Conservation (phyloP, 2,797 vertebrate species). For the Loris lydekkerianus region DNA sequence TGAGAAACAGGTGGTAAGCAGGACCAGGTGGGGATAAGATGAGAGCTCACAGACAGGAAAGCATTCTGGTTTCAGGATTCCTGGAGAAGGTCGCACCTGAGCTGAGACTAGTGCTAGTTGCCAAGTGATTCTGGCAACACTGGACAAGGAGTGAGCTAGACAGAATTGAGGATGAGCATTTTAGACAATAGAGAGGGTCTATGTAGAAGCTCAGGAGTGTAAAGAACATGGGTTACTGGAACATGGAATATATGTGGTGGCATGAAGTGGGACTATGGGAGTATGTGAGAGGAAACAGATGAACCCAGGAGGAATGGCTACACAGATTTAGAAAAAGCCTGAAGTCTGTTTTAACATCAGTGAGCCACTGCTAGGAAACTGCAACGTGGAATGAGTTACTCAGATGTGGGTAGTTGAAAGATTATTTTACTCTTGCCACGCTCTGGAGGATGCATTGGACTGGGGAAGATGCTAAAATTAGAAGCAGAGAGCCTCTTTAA, state of each 20-base stretch:
- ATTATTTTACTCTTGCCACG: not conserved
- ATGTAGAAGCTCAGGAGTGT: not conserved
- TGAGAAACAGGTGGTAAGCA: not conserved
- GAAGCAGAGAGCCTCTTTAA: constrained; percentile 39
- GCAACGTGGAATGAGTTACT: not conserved
- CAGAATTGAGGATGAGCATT: not conserved
- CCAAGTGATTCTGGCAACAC: too few species aligned
- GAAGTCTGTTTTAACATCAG: not conserved
- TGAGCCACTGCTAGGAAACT: not conserved
- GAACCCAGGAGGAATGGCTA: not conserved
- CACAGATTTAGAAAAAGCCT: not conserved
- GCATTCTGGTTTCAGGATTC: not conserved
- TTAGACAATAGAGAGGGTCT: not conserved
- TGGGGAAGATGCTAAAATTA: not conserved
- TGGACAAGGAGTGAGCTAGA: not conserved
- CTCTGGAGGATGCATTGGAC: not conserved
- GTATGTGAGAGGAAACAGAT: not conserved
- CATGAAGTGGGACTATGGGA: not conserved
- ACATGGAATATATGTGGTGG: not conserved
- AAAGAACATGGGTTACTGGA: not conserved
- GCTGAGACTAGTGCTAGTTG: not conserved
- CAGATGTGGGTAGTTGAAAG: not conserved
- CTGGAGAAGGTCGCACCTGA: not conserved
- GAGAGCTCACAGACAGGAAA: not conserved
- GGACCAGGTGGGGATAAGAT: not conserved